Evolutionary conservation across 2,113 vertebrate genomes (phyloP).

Genomic region (Marmota flaviventris): DNA sequence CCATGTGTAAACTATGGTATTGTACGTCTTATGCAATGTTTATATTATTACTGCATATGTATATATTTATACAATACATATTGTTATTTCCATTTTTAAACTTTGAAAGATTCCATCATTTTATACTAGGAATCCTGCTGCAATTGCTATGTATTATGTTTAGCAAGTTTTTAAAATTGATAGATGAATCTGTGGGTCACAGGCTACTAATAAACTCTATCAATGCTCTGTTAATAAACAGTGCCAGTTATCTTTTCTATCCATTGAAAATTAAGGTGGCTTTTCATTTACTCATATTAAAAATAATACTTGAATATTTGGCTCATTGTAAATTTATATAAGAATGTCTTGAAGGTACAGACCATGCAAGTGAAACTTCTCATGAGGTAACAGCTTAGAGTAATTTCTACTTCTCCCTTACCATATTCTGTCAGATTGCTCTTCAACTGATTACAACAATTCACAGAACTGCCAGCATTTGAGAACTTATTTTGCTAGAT

Average conservation of each 20-base stretch:
- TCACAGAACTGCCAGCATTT: neutral
- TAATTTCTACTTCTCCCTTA: neutral
- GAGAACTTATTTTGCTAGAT: constrained; percentile 5
- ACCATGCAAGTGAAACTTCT: neutral
- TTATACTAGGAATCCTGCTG: neutral
- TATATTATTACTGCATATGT: neutral
- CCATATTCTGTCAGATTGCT: neutral
- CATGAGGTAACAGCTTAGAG: neutral
- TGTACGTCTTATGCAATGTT: neutral
- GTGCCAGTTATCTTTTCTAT: neutral
- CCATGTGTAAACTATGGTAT: neutral
- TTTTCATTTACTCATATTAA: neutral
- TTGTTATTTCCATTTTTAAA: neutral
- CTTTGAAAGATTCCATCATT: neutral
- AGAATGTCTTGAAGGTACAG: neutral
- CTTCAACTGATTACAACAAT: neutral
- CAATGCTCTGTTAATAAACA: neutral
- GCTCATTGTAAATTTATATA: neutral
- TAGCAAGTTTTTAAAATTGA: neutral
- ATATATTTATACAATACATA: neutral
- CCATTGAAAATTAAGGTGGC: neutral
- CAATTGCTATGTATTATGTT: neutral
- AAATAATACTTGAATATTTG: neutral
- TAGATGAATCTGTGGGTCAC: neutral
- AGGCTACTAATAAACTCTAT: neutral